Base-by-base conservation (phyloP, 2,888 invertebrate genomes). In the Amphiduros pacificus region DNA sequence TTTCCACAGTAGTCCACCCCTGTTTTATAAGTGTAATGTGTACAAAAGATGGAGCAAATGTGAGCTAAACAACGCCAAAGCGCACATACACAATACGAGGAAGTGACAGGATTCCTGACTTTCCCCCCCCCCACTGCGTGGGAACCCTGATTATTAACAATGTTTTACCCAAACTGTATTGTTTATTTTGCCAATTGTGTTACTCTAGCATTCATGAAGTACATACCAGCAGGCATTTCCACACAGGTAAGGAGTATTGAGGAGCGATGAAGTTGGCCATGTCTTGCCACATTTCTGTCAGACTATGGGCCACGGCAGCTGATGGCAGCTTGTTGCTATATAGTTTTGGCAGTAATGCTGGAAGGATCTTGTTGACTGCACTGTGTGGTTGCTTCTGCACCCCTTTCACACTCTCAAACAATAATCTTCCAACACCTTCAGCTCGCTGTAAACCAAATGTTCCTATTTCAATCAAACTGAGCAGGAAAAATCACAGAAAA, bases 371-470 rank as follows among this genome's bases (percentile, higher is more conserved):
- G 56, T 89, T 89, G 0, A 91, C 88, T 73, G 90, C 90, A 67
- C 91, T 93, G 79, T 97, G 94, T 77, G 96, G 91, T 74, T 92
- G 90, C 0, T 90, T 89, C 63, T 88, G 85, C 0, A 93, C 89
- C 31, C 95, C 95, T 76, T 89, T 89, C 49, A 94, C 82, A 60
- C 93, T 90, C 85, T 96, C 93, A 84, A 93, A 96, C 61, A 97
- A 85, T 26, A 97, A 85, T 71, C 90, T 89, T 0, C 94, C 93
- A 81, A 93, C 91, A 4, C 96, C 96, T 56, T 86, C 82, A 20
- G 89, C 84, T 65, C 90, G 89, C 90, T 91, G 81, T 64, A 85
- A 86, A 71, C 71, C 65, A 74, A 71, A n/a, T n/a, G n/a, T n/a
- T n/a, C n/a, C n/a, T n/a, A n/a, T n/a, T n/a, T n/a, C n/a, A n/a